phyloP scores from a whole-genome alignment of 2,113 vertebrate genomes.

The Argyrosomus japonicus region DNA sequence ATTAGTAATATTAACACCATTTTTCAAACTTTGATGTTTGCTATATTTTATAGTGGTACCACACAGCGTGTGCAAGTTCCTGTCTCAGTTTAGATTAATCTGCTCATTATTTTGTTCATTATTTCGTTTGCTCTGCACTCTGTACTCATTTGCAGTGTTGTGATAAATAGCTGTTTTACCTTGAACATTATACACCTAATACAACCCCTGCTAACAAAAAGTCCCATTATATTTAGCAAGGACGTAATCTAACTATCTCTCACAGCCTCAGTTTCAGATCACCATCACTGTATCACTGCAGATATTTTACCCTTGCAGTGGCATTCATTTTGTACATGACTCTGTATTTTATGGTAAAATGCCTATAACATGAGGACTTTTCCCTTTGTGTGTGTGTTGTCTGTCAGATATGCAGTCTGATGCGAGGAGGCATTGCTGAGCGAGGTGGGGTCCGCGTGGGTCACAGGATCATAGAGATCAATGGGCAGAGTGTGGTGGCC shows the following conservation, averaged over 20 bases:
- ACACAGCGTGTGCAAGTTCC: background rate
- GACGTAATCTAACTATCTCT: background rate
- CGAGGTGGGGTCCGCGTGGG: slow-evolving; percentile 95
- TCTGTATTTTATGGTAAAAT: background rate
- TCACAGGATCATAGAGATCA: slow-evolving; percentile 98
- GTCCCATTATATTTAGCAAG: background rate
- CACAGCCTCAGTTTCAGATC: background rate
- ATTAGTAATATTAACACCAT: background rate
- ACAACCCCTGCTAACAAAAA: background rate
- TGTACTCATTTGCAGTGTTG: background rate
- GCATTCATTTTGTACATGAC: background rate
- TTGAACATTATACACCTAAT: background rate
- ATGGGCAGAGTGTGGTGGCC: slow-evolving; percentile 97
- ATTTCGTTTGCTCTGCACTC: background rate
- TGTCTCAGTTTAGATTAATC: slow-evolving; percentile 3
- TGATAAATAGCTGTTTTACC: slow-evolving; percentile 26
- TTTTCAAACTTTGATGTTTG: background rate
- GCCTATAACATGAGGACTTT: background rate
- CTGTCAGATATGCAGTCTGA: slow-evolving; percentile 95
- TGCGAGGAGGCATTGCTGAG: slow-evolving; percentile 98
- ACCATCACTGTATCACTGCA: background rate
- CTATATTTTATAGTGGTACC: background rate
- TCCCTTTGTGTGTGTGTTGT: slow-evolving; percentile 2
- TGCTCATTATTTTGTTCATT: slow-evolving; percentile 28
- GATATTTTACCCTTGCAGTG: background rate